A percentile compares a stretch with the other conserved stretches of the same genome.
phyloP scores from a whole-genome alignment of 1,140 invertebrate species.

The Panagrolaimus sp. region DNA sequence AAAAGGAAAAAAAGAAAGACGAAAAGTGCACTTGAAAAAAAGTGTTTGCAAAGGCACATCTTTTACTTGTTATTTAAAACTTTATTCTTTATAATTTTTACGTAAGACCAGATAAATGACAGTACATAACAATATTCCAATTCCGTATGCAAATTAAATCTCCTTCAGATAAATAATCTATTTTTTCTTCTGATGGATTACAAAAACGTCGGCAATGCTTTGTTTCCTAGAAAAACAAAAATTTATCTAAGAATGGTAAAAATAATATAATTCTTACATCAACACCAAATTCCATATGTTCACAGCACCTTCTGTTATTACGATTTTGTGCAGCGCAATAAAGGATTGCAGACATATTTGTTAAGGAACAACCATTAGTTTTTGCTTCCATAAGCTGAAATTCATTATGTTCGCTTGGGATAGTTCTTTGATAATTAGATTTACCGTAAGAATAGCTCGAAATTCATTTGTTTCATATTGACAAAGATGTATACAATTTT shows the following conservation, averaged over 20 bases:
- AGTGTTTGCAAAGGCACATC: background rate
- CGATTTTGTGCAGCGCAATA: constrained; percentile 9
- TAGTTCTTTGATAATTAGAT: too few relatives aligned
- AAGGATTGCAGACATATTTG: background rate
- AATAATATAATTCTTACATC: background rate
- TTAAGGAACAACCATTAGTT: background rate
- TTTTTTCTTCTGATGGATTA: constrained; percentile 11
- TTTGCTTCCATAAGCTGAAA: constrained; percentile 2
- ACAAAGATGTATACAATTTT: background rate
- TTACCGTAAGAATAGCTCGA: background rate
- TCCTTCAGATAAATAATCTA: background rate
- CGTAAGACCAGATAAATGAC: constrained; percentile 3
- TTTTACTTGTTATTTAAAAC: background rate
- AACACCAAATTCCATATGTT: background rate
- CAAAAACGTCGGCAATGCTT: background rate
- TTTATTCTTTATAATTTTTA: background rate
- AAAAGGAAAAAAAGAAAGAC: too few relatives aligned
- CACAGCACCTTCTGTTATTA: background rate
- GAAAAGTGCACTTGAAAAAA: background rate
- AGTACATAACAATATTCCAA: constrained; percentile 6
- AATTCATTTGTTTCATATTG: constrained; percentile 8
- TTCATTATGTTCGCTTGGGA: background rate
- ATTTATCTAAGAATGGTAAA: background rate
- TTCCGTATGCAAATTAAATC: constrained; percentile 2
- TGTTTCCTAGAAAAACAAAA: background rate